Conservation (phyloP, 2,113 vertebrate species). For the Piprites chloris region DNA sequence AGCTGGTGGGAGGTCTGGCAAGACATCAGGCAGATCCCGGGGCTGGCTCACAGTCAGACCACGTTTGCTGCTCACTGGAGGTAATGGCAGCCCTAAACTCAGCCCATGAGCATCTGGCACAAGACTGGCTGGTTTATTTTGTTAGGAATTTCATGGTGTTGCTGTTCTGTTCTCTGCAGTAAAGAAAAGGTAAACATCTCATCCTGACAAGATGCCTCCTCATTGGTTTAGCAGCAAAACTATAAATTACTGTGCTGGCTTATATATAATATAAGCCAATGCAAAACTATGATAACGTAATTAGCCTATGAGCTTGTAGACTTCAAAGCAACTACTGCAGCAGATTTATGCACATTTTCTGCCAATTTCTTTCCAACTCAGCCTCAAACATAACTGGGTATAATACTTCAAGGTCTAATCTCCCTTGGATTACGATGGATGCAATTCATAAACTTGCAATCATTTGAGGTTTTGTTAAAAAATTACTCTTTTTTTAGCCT, state of each 20-base stretch:
- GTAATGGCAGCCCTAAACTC: not conserved
- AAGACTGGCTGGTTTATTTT: not conserved
- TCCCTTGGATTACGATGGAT: not conserved
- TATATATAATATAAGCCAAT: not conserved
- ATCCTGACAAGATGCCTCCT: not conserved
- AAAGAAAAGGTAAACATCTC: not conserved
- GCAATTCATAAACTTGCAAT: not conserved
- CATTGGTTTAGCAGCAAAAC: not conserved
- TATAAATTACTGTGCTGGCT: not conserved
- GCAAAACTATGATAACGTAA: not conserved
- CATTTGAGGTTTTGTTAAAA: not conserved
- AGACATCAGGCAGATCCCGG: rapidly evolving
- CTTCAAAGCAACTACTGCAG: not conserved
- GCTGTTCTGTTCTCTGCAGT: not conserved
- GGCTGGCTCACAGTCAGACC: not conserved
- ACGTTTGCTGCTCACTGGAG: not conserved
- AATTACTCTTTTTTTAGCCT: not conserved
- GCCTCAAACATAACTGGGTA: not conserved
- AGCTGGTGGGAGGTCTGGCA: not conserved
- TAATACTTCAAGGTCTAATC: not conserved
- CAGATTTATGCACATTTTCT: not conserved
- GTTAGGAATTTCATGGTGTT: not conserved
- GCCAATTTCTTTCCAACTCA: not conserved
- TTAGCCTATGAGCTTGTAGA: not conserved
- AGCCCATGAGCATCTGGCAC: not conserved